Base-by-base conservation (phyloP, 2,113 vertebrate species). In the rabbit (Oryctolagus cuniculus) region DNA sequence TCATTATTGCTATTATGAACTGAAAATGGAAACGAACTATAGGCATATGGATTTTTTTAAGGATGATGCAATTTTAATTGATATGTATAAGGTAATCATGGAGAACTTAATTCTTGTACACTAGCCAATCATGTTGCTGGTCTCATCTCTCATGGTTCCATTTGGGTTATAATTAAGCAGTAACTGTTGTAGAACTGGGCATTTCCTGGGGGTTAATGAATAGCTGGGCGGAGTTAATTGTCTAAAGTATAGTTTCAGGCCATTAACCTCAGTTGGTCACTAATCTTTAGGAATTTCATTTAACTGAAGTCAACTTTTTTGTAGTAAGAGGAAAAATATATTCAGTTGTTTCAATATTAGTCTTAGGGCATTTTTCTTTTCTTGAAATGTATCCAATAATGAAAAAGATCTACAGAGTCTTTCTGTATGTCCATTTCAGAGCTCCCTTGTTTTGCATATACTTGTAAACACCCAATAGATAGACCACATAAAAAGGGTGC, bases 191-290 rank as follows among this genome's bases (percentile, higher is more conserved):
- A 96, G 91, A 96, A 53, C 90, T 93, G 89, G 89, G 96, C 95
- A 95, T 98, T 98, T 98, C 96, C 94, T 97, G 95, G 96, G 97
- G 94, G 97, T 98, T 98, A 98, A 98, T 98, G 97, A 98, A 97
- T 98, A 93, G 91, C 96, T 98, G 97, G 98, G 98, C 93, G 98
- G 98, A 98, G 96, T 96, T 98, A 98, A 98, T 98, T 98, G 97
- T 92, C 95, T 96, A 96, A 97, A 94, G 88, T 98, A 96, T 98
- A 98, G 97, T 97, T 84, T 97, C 97, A 97, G 96, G 84, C 96
- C 97, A 96, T 98, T 98, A 98, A 96, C 97, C 91, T 95, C 96
- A 98, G 93, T 96, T 96, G 89, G 67, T 96, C 96, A 97, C 97
- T 98, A 98, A 98, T 96, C 96, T 93, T 93, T 89, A 96, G 90